Base-by-base conservation (phyloP, 2,888 invertebrate genomes). In the Miltochrista miniata region DNA sequence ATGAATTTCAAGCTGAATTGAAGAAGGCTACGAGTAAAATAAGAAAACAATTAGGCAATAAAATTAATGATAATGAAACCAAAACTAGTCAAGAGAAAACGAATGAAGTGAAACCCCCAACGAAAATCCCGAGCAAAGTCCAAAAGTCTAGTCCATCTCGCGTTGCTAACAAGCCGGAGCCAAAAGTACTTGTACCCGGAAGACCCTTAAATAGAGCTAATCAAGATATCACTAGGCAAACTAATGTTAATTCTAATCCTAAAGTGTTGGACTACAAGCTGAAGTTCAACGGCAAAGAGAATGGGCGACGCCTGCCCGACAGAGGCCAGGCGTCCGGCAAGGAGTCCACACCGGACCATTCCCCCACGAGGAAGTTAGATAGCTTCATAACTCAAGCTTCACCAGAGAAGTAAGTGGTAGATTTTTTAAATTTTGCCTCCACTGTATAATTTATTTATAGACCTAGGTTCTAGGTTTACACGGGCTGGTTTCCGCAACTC, bases 281-380 rank as follows among this genome's bases (percentile, higher is more conserved):
- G 49, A 87, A 82, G 58, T 66, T 67, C 18, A 81, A 74, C 29
- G 79, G 76, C 46, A 87, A 88, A 64, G 85, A 84, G 40, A 86
- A 74, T 46, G 72, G 73, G 9, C 76, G 79, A 54, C 66, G 74
- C 7, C 78, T 92, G 73, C 85, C 90, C 4, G 92, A 92, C 41
- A 79, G 93, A 70, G 93, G 93, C 33, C 93, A 93, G 69, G 93
- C 93, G 1, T 93, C 93, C 7, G 94, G 94, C 1, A 94, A 94
- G 63, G 94, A 94, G 73, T 94, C 94, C 1, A 93, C 93, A 0
- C 93, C 93, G 1, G 94, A 94, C 79, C 92, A 92, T 72, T 92
- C 93, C 0, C 93, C 93, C 0, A 92, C 87, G 2, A 87, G 92
- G 56, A 81, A 79, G 50, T 82, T 81, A 42, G 81, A 79, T 33